Evolutionary conservation across 2,888 invertebrate genomes (phyloP), one percentile per base, ranked within the genome.

Genomic region (Macaria notata): DNA sequence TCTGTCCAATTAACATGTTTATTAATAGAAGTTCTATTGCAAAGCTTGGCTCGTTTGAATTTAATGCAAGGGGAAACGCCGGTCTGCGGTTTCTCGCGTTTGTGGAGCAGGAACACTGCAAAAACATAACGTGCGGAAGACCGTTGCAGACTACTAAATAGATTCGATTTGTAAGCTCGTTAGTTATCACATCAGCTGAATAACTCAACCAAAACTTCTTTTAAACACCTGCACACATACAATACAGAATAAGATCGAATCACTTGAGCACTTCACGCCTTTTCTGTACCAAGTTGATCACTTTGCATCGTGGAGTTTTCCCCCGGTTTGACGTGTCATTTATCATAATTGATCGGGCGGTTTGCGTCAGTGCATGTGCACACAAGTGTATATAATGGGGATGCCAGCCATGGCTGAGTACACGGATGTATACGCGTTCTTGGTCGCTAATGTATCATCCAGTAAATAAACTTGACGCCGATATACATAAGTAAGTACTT

Each of bases 61-160:
- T 72, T 71, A 64, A 71, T 73, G 60, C 67, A 66, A 71, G 75
- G 72, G 73, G 75, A 76, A 76, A 71, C 61, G 54, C 54, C 29
- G 7, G 5, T 29, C 44, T 6, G 29, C 3, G 44, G 5, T 7
- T n/a, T 19, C 9, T 60, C 53, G 53, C 63, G 52, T 59, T 65
- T 61, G 60, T 55, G 52, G 46, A 56, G 55, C 49, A 66, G 63
- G 62, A 66, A 56, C 55, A 59, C 62, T 63, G 72, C 69, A 79
- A 81, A 80, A 84, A 80, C 69, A 64, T 56, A 66, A 62, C 59
- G 76, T 67, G 80, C 83, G 77, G 70, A 77, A 81, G 78, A 75
- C 78, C 81, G 81, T 83, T 74, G 72, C 74, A 73, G 71, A 72
- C 72, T 70, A 69, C 68, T 36, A 68, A 70, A 67, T 66, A 65